These are phyloP conservation scores for Lepidocolaptes lacrymiger DNA, from an alignment of 2,797 vertebrate genomes.

Conservation along the genomic window DNA sequence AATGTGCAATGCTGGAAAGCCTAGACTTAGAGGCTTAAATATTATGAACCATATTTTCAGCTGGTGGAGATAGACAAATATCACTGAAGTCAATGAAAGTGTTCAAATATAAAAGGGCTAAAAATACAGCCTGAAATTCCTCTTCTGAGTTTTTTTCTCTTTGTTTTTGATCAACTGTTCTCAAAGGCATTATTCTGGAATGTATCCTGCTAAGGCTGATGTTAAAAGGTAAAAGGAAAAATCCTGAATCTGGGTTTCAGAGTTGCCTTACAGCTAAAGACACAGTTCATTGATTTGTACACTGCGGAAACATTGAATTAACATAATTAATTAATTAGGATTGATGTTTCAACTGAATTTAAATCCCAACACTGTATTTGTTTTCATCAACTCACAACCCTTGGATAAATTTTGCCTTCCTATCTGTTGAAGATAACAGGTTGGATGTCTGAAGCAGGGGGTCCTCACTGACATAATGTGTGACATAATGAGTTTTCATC, in stretches of 20 bases:
- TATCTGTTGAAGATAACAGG: neutral
- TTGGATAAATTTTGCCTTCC: neutral
- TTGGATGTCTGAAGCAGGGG: neutral
- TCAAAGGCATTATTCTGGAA: neutral
- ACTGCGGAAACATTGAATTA: neutral
- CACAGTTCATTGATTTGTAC: neutral
- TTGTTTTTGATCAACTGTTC: neutral
- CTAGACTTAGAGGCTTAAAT: neutral
- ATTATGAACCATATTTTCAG: neutral
- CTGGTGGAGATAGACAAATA: neutral
- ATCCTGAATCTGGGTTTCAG: neutral
- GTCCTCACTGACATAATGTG: neutral
- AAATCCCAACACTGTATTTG: neutral
- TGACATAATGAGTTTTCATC: neutral
- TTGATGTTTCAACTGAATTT: neutral
- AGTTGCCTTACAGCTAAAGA: neutral
- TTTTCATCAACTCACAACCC: neutral
- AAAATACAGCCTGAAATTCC: neutral
- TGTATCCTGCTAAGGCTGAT: neutral
- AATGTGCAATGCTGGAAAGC: neutral
- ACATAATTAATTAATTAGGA: neutral
- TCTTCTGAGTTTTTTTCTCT: neutral
- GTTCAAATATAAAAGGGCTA: neutral
- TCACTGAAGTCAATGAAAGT: neutral
- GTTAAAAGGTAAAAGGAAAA: neutral